These are phyloP conservation scores for Phacellophora camtschatica DNA, from an alignment of 30 jellyfish, hydroid and myxozoan genomes.

Conservation along the genomic window DNA sequence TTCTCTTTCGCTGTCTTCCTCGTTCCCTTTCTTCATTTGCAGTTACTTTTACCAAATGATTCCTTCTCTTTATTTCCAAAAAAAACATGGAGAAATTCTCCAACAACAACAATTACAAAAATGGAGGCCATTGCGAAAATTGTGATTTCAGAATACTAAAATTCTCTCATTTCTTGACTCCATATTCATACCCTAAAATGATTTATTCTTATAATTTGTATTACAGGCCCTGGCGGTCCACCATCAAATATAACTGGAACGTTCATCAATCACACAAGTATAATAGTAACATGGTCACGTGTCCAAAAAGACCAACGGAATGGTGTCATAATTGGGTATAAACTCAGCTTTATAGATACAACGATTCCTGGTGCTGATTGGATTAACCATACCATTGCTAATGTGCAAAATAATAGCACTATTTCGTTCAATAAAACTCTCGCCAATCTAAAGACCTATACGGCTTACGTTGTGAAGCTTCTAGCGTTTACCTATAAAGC, in stretches of 20 bases:
- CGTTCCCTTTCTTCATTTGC: no score
- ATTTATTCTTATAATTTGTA: no score
- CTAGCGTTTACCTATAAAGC: slow-evolving; percentile 22
- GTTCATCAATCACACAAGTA: slow-evolving; percentile 24
- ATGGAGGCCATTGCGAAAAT: no score
- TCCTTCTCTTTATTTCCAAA: no score
- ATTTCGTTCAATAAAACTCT: slow-evolving; percentile 3
- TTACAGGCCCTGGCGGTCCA: slow-evolving; percentile 33
- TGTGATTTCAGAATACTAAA: no score
- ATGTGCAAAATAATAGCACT: not conserved
- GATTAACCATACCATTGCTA: not conserved
- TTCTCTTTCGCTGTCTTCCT: no score
- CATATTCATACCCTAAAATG: no score
- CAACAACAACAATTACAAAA: no score
- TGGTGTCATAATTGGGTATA: slow-evolving; percentile 50
- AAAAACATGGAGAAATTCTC: no score
- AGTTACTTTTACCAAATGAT: no score
- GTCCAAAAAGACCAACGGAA: slow-evolving; percentile 20
- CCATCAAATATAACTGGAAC: slow-evolving; percentile 51
- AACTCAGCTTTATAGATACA: slow-evolving; percentile 18
- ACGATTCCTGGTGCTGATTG: not conserved
- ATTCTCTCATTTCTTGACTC: no score
- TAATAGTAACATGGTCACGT: slow-evolving; percentile 15
- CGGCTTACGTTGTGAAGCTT: slow-evolving; percentile 16
- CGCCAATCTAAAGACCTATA: slow-evolving; percentile 18